Conservation (phyloP, 2,797 vertebrate species). For the Artibeus jamaicensis region DNA sequence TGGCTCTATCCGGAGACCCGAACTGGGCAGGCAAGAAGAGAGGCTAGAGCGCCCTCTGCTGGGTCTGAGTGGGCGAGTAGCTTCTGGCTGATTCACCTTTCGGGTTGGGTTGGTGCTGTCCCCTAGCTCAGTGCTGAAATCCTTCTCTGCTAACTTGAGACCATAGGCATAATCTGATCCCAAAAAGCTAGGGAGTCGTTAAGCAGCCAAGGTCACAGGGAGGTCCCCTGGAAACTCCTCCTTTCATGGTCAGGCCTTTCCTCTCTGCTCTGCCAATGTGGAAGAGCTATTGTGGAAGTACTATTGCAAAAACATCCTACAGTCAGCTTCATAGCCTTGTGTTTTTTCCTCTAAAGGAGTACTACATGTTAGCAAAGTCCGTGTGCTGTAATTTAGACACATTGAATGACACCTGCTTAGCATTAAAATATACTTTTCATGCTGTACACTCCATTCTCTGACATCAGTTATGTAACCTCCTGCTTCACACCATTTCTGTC, state of each 20-base stretch:
- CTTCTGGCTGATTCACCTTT: background rate
- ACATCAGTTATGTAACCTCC: background rate
- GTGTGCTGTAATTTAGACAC: background rate
- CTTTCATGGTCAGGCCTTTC: background rate
- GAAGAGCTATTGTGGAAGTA: background rate
- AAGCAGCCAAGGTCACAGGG: background rate
- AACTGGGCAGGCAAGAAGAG: background rate
- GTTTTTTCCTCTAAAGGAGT: conserved; percentile 5
- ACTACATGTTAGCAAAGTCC: background rate
- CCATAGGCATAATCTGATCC: background rate
- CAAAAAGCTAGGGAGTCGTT: background rate
- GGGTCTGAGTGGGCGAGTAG: background rate
- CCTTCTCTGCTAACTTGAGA: background rate
- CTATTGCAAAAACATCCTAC: background rate
- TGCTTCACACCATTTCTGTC: background rate
- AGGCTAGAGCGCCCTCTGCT: background rate
- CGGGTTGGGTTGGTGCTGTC: background rate
- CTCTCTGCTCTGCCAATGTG: background rate
- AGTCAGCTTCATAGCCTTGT: background rate
- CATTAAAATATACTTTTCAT: background rate
- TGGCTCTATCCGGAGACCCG: background rate
- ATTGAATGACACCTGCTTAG: background rate
- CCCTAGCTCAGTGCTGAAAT: background rate
- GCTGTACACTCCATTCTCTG: background rate
- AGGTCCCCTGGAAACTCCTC: background rate